phyloP scores from a whole-genome alignment of 2,888 invertebrate genomes.

The Drosophila limbata region DNA sequence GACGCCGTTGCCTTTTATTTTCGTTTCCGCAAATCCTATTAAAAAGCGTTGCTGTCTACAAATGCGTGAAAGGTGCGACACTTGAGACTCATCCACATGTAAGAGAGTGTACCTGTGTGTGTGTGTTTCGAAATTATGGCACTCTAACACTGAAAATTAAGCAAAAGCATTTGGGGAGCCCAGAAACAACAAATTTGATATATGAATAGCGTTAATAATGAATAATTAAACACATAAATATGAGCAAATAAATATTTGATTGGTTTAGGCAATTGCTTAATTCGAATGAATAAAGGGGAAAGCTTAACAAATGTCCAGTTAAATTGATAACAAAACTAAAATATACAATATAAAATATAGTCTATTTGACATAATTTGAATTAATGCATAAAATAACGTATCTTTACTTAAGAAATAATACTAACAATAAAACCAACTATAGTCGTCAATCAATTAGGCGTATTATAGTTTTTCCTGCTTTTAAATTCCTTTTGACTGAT shows the following conservation, averaged over 20 bases:
- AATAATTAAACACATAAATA: neutral
- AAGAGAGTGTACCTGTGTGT: constrained; percentile 10
- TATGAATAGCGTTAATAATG: neutral
- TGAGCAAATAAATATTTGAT: constrained; percentile 4
- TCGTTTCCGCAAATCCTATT: constrained; percentile 64
- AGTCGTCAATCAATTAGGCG: neutral
- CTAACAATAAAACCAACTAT: neutral
- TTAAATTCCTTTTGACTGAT: neutral
- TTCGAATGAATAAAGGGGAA: too few species aligned
- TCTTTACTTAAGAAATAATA: neutral
- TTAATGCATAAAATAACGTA: neutral
- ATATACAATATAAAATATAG: too few species aligned
- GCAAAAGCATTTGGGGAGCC: constrained; percentile 6
- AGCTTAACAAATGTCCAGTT: neutral
- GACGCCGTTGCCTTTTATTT: constrained; percentile 43
- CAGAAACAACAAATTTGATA: neutral
- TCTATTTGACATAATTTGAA: neutral
- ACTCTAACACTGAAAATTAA: constrained; percentile 46
- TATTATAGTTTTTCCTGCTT: neutral
- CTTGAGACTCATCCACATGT: constrained; percentile 57
- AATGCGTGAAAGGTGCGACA: constrained; percentile 71
- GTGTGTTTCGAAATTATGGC: constrained; percentile 58
- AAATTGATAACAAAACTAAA: neutral
- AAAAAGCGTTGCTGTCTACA: constrained; percentile 63
- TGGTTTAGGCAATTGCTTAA: constrained; percentile 3